Evolutionary conservation across 2,797 vertebrate genomes (phyloP), one percentile per base, ranked within the genome.

Genomic region (Sebastes diaconus): DNA sequence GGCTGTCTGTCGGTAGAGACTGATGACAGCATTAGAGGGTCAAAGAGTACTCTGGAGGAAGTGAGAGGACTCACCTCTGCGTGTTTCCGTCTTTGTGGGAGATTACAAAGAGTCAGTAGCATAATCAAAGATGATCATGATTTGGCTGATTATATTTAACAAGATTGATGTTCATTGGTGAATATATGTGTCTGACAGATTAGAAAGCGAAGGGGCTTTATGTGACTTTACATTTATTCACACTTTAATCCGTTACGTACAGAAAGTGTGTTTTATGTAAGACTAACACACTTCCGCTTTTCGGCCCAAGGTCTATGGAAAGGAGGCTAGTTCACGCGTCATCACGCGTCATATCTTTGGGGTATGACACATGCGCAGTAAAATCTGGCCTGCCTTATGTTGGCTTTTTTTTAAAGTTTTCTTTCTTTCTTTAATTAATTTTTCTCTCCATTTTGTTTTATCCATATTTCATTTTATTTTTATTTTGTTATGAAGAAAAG

Each of bases 31-130:
- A 77, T 80, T 61, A 64, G 80, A 83, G 55, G 22, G 29, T 34
- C 83, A 57, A 42, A 90, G 87, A 78, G 24, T 22, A 52, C 4
- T 5, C 10, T 2, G 2, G 2, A 16, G 78, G 81, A 88, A 92
- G 76, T 65, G 65, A 84, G 79, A 88, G 5, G 9, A 57, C 1
- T 79, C 61, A 2, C 11, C 1, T 0, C 0, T 7, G 3, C 71
- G 42, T 24, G 87, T 75, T 87, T 93, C 92, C 92, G 92, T 6
- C 50, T 87, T 87, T 5, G 86, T 20, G 2, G 25, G 1, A 16
- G 1, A 16, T 10, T 5, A 6, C 63, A 57, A 7, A 11, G 27
- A 46, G 55, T 58, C 32, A 57, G 8, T 20, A 9, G 20, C 18
- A 24, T 8, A 16, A 16, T n/a, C 4, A 25, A 57, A 57, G 4